A percentile compares a stretch with the other conserved stretches of the same genome.
These are phyloP conservation scores for Synaphobranchus kaupii DNA, from an alignment of 2,797 vertebrate species.

Conservation along the genomic window DNA sequence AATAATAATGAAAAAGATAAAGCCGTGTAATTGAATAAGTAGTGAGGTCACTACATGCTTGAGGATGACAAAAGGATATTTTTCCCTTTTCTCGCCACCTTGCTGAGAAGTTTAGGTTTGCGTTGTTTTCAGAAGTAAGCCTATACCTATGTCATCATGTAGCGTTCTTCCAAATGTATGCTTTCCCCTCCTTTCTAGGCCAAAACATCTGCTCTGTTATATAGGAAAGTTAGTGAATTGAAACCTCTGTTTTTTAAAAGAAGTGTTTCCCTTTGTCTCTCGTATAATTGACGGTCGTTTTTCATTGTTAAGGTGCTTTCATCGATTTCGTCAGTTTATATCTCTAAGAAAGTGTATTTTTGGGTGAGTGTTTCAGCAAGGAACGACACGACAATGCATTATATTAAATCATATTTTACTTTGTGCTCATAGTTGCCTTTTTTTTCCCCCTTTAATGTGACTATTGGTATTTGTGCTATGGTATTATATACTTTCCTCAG, in stretches of 20 bases:
- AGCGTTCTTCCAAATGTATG: not conserved
- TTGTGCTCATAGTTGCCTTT: not conserved
- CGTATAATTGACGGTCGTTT: slow-evolving; percentile 26
- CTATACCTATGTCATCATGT: not conserved
- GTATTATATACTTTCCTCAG: not conserved
- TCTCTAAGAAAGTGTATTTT: slow-evolving; percentile 16
- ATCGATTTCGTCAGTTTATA: slow-evolving; percentile 25
- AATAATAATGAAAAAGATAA: not conserved
- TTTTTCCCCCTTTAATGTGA: slow-evolving; percentile 1
- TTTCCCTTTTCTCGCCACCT: not conserved
- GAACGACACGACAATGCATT: not conserved
- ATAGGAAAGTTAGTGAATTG: slow-evolving; percentile 4
- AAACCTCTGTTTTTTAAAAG: not conserved
- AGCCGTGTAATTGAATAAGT: not conserved
- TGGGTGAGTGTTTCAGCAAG: slow-evolving; percentile 10
- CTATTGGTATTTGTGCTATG: not conserved
- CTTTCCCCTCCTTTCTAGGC: not conserved
- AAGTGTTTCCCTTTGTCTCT: slow-evolving; percentile 13
- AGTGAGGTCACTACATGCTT: not conserved
- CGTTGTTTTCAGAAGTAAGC: not conserved
- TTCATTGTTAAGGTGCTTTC: slow-evolving; percentile 12
- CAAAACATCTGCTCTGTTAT: not conserved
- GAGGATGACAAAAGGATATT: not conserved
- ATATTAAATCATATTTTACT: not conserved
- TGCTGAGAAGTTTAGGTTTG: not conserved